Evolutionary conservation across 2,888 invertebrate species (phyloP).

Genomic region (Parapristionchus giblindavisi): DNA sequence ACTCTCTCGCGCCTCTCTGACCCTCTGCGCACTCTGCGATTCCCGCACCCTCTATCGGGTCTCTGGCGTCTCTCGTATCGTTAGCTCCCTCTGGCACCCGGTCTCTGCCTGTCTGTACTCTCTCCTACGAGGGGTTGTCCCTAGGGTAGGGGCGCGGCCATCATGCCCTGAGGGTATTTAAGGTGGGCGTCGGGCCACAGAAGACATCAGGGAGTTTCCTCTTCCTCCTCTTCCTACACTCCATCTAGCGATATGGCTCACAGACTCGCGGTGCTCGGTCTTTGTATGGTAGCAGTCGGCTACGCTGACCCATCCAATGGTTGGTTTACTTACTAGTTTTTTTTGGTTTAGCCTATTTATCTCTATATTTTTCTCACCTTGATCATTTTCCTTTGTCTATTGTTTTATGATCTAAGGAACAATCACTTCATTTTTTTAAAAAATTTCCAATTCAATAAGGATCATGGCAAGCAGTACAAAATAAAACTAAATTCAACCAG

Average conservation of each 20-base stretch:
- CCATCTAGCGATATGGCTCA: slow-evolving; percentile 29
- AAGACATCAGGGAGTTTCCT: neutral
- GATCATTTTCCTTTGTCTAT: too few relatives aligned
- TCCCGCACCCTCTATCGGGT: too few relatives aligned
- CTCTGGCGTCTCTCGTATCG: too few relatives aligned
- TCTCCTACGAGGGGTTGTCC: neutral
- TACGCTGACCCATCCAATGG: slow-evolving; percentile 5
- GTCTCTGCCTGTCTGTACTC: neutral
- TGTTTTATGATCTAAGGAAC: too few relatives aligned
- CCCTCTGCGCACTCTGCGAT: too few relatives aligned
- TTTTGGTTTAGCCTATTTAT: neutral
- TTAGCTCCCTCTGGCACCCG: too few relatives aligned
- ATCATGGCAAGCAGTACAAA: too few relatives aligned
- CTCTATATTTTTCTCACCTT: too few relatives aligned
- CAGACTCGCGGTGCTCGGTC: slow-evolving; percentile 18
- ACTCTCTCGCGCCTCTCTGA: too few relatives aligned
- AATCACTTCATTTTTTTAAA: too few relatives aligned
- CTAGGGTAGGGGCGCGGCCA: neutral
- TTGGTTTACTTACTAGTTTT: neutral
- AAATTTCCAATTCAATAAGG: too few relatives aligned
- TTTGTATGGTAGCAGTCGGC: slow-evolving; percentile 18
- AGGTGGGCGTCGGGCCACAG: neutral
- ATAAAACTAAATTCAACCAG: too few relatives aligned
- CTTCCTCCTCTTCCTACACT: neutral
- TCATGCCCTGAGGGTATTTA: neutral